Evolutionary conservation across 1,140 invertebrate species (phyloP).

Genomic region (Drosophila teissieri): DNA sequence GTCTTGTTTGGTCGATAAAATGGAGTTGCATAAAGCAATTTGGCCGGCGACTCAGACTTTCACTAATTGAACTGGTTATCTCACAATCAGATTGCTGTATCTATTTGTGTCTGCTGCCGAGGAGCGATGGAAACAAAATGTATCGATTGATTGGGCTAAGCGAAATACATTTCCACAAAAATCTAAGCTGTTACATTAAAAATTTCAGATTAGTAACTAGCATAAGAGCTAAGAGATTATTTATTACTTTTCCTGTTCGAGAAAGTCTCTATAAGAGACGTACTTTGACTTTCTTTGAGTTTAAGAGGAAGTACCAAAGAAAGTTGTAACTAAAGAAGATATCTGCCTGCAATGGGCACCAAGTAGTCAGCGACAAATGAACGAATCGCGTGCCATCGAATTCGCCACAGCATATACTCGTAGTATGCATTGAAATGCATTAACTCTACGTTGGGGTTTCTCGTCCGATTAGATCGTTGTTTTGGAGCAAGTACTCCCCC

Average conservation of each 20-base stretch:
- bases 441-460: conserved; percentile 2
- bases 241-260: too few relatives aligned
- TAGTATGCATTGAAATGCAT: conserved; percentile 16
- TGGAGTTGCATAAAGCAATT: conserved; percentile 31
- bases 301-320: background rate
- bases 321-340: background rate
- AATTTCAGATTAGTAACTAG: too few relatives aligned
- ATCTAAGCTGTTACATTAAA: too few relatives aligned
- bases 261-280: too few relatives aligned
- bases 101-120: background rate
- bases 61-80: conserved; percentile 54
- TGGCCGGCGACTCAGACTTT: conserved; percentile 32
- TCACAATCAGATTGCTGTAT: conserved; percentile 16
- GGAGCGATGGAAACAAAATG: background rate
- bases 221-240: too few relatives aligned
- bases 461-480: conserved; percentile 9
- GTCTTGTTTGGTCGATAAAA: conserved; percentile 67
- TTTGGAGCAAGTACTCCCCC: background rate
- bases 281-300: too few relatives aligned
- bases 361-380: conserved; percentile 19
- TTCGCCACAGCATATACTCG: conserved; percentile 11
- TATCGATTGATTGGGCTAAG: background rate
- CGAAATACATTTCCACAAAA: too few relatives aligned
- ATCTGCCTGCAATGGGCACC: conserved; percentile 2
- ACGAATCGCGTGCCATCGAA: conserved; percentile 38